These are phyloP conservation scores for Exephanes ischioxanthus DNA, from an alignment of 2,888 invertebrate species.

Conservation along the genomic window DNA sequence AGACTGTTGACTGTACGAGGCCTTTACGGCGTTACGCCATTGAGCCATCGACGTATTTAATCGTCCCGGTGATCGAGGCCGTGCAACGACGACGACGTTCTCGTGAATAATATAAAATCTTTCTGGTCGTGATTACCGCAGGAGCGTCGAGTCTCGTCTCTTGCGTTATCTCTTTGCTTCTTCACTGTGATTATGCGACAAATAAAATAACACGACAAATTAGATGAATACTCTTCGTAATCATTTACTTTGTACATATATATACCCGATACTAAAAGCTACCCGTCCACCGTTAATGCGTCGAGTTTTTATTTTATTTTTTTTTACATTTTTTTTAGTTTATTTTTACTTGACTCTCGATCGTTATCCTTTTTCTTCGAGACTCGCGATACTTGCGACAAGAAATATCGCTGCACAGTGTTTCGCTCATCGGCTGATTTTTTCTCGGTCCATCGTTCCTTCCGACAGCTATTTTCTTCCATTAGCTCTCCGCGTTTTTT, in stretches of 20 bases:
- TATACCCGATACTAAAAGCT: not conserved
- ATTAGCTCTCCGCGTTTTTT: not conserved
- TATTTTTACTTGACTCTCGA: not conserved
- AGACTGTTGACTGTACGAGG: not conserved
- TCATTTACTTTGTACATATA: not conserved
- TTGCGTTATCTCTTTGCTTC: constrained; percentile 5
- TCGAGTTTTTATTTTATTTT: not conserved
- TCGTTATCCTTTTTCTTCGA: not conserved
- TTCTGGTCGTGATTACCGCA: constrained; percentile 14
- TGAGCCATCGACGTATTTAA: constrained; percentile 30
- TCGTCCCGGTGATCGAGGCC: constrained; percentile 50
- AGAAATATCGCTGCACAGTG: not conserved
- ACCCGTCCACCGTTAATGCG: not conserved
- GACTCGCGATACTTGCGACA: not conserved
- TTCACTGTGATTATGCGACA: not conserved
- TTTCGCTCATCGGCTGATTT: not conserved
- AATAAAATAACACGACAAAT: not conserved
- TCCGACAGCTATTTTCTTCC: not conserved
- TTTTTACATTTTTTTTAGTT: not conserved
- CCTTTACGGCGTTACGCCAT: not conserved
- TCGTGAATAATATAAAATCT: constrained; percentile 29
- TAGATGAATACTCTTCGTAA: constrained; percentile 1
- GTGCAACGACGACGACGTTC: constrained; percentile 21
- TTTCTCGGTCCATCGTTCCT: not conserved
- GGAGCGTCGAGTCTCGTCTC: not conserved